Evolutionary conservation across 2,797 vertebrate genomes (phyloP).

Genomic region (Anguilla pacifica): DNA sequence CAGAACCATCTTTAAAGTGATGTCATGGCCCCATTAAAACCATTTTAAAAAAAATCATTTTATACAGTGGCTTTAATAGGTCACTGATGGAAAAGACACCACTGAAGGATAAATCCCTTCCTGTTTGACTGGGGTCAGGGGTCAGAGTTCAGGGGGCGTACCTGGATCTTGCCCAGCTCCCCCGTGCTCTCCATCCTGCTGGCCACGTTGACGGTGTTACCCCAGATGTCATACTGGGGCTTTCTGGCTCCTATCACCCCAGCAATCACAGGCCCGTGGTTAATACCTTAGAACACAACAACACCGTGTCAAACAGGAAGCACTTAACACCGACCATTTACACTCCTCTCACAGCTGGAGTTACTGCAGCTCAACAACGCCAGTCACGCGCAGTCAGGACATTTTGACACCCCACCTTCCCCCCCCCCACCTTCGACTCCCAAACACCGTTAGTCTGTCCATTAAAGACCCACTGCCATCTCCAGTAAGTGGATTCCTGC

Average conservation of each 20-base stretch:
- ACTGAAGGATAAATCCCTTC: background rate
- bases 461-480: background rate
- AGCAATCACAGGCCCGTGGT: conserved; percentile 94
- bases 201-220: conserved; percentile 96
- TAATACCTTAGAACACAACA: conserved; percentile 80
- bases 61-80: background rate
- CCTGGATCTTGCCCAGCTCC: conserved; percentile 96
- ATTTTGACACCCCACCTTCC: no score
- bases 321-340: background rate
- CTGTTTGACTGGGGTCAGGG: conserved; percentile 1
- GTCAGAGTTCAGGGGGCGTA: conserved; percentile 51
- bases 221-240: conserved; percentile 98
- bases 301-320: background rate
- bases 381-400: background rate
- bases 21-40: no score
- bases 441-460: background rate
- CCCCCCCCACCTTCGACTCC: background rate
- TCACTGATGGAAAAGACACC: background rate
- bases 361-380: background rate
- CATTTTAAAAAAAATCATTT: no score
- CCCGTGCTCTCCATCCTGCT: conserved; percentile 98
- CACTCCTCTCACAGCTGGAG: background rate
- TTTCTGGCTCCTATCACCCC: conserved; percentile 97
- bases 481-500: background rate
- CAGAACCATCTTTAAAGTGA: no score